A percentile compares a stretch with the other conserved stretches of the same genome.
These are phyloP conservation scores for Palythoa grandis DNA, from an alignment of 92 coral and sea anemone species.

Conservation along the genomic window DNA sequence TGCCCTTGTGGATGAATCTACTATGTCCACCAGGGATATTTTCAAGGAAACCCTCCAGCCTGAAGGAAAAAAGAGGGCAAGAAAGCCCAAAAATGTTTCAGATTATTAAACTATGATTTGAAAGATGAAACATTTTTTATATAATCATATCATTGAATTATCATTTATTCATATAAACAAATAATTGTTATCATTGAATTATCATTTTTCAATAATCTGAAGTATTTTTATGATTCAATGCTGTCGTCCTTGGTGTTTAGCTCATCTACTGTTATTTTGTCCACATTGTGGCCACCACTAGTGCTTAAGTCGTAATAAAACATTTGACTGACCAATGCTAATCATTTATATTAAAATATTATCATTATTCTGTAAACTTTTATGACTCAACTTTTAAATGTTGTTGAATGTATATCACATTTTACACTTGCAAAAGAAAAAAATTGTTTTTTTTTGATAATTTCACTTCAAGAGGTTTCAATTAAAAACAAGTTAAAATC, in stretches of 20 bases:
- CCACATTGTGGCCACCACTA: background rate
- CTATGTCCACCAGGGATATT: constrained; percentile 36
- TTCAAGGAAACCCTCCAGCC: constrained; percentile 63
- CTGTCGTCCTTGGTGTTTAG: background rate
- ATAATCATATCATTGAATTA: background rate
- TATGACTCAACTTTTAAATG: background rate
- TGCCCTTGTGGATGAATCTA: constrained; percentile 5
- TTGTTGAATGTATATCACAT: background rate
- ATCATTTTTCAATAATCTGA: background rate
- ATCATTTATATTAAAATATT: background rate
- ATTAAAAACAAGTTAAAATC: background rate
- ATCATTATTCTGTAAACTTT: background rate
- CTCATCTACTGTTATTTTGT: background rate
- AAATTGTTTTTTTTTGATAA: background rate
- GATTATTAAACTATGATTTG: constrained; percentile 26
- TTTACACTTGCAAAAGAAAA: background rate
- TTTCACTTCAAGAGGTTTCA: background rate
- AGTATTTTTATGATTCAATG: background rate
- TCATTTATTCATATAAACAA: background rate
- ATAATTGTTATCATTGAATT: background rate
- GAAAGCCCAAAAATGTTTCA: constrained; percentile 6
- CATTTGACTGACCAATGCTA: background rate
- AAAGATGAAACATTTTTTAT: background rate
- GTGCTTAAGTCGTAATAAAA: background rate
- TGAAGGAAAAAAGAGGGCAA: constrained; percentile 9